Base-by-base conservation (phyloP, 2,113 vertebrate genomes). In the Phalacrocorax carbo region DNA sequence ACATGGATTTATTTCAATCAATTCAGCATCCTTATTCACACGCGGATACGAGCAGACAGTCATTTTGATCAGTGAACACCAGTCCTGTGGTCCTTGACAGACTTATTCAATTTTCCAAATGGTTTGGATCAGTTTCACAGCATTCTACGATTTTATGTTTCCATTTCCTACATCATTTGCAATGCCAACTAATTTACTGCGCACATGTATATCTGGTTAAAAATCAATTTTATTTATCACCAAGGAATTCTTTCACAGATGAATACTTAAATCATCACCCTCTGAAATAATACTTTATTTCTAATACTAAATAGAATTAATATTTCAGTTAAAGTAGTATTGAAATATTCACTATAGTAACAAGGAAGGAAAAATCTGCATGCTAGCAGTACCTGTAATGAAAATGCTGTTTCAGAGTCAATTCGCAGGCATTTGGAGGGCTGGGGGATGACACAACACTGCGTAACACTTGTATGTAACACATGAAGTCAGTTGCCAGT, bases 231-330 rank as follows among this genome's bases (percentile, higher is more conserved):
- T 94, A 96, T 94, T 97, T 65, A 87, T 77, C n/a, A 20, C 62
- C 89, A 96, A 87, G n/a, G 71, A 96, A 86, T 91, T 96, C 21
- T 86, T 96, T 94, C 95, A 96, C 94, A 96, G 93, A 93, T 85
- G 46, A 95, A 91, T 80, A 94, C 79, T 94, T 93, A 86, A 95
- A 94, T 93, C 64, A 90, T 82, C 78, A 94, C 78, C 84, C 60
- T 95, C 91, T 94, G 83, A 97, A 96, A 84, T 94, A 92, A 96
- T 91, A 91, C 86, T 94, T 96, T 94, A 96, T 94, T 96, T 96
- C 92, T 95, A 97, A 80, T 66, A 96, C 93, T 96, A 97, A 54
- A 95, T 57, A 96, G 89, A 97, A 92, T 85, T 94, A 82, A 72
- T 96, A 87, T 91, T 78, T 94, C 89, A 52, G 49, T 88, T 84